Conservation (phyloP, 2,113 vertebrate species). For the Cyphomyrus discorhynchus region DNA sequence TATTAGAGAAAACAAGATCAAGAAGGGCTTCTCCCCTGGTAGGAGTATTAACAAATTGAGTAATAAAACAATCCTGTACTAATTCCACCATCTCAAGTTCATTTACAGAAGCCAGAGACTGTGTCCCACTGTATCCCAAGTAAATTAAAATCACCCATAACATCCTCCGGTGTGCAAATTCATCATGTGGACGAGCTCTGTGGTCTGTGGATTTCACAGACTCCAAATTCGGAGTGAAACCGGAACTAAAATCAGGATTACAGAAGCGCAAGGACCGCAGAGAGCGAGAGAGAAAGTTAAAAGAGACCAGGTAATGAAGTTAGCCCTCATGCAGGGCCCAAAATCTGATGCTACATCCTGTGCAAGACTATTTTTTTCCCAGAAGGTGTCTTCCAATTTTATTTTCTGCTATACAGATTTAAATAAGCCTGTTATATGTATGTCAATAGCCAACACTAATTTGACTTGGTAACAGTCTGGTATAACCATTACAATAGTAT, state of each 20-base stretch:
- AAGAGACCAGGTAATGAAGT: not conserved
- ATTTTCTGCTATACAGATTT: not conserved
- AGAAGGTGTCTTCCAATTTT: not conserved
- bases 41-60: no score
- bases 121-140: no score
- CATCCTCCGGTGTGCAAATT: not conserved
- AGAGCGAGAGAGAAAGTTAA: not conserved
- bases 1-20: no score
- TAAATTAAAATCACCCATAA: no score
- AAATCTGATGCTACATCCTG: not conserved
- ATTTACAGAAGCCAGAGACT: no score
- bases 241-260: not conserved
- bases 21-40: no score
- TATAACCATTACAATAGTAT: not conserved
- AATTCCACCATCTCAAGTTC: no score
- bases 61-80: no score
- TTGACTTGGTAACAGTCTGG: not conserved
- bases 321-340: not conserved
- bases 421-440: not conserved
- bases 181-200: not conserved
- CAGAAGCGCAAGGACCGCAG: not conserved
- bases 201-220: not conserved
- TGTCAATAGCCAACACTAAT: not conserved
- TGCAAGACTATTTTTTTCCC: not conserved
- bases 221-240: not conserved